Base-by-base conservation (phyloP, 2,797 vertebrate genomes). In the Dryobates pubescens region DNA sequence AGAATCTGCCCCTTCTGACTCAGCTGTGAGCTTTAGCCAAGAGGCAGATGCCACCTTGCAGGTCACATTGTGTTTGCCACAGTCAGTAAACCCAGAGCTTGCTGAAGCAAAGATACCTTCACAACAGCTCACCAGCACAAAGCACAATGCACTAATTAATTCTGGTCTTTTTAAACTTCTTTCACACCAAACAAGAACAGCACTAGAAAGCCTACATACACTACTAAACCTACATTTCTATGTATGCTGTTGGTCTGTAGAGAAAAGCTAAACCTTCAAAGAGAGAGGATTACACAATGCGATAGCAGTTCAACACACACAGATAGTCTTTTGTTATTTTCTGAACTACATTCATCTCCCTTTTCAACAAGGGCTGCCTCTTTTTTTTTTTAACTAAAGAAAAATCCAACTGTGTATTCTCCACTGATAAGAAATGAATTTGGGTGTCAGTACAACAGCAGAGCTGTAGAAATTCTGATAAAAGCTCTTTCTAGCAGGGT, bases 321-420 rank as follows among this genome's bases (percentile, higher is more conserved):
- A 83, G 86, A 92, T 17, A 93, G 62, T 74, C 89, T 92, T 91
- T 90, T 95, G 80, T 94, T 95, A 95, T 93, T 94, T 86, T 82
- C 84, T 92, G 63, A 93, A 88, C 88, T 84, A 88, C 73, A 95
- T 94, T 93, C 82, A 74, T 92, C 93, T 94, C 80, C 69, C 63
- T 87, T 94, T 95, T 90, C 82, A 80, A 53, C 26, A 62, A 17
- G 13, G 65, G 7, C 3, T 18, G 65, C 41, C 47, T 75, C 32
- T 32, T 30, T 30, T 77, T 59, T 75, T 67, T 61, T 76, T 53
- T 29, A 62, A 79, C 29, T 59, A 36, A 94, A 91, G 56, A 78
- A 89, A 94, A 91, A 71, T 62, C 90, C 92, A 78, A n/a, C 79
- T 74, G 74, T 71, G 92, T 82, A 90, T 94, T 94, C 71, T 82